A percentile compares a stretch with the other conserved stretches of the same genome.
These are phyloP conservation scores for Meda fulgida DNA, from an alignment of 2,797 vertebrate species.

Conservation along the genomic window DNA sequence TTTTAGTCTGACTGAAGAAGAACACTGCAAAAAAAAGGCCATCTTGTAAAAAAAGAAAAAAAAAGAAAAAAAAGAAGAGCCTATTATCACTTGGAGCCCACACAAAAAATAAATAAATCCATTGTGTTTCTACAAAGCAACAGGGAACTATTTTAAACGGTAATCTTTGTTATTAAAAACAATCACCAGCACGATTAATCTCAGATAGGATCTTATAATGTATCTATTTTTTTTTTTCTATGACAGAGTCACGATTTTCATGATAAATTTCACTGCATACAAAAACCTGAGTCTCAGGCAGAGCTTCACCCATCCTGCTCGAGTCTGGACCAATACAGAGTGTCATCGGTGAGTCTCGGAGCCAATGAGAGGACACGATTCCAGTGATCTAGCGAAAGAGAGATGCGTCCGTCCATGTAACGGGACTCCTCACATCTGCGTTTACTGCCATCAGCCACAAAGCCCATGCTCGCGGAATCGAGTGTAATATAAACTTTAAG, in stretches of 20 bases:
- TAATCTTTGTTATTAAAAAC: neutral
- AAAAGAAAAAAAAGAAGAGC: neutral
- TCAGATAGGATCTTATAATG: neutral
- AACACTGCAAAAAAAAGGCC: too few species aligned
- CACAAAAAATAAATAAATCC: too few species aligned
- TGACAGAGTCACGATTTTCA: neutral
- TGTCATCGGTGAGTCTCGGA: neutral
- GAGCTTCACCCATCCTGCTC: neutral
- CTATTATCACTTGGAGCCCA: neutral
- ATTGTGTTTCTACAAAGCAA: too few species aligned
- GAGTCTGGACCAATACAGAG: constrained; percentile 19
- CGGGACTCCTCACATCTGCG: constrained; percentile 46
- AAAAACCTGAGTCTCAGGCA: neutral
- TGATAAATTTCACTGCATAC: neutral
- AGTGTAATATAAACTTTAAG: constrained; percentile 22
- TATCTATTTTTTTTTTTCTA: neutral
- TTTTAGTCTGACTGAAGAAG: too few species aligned
- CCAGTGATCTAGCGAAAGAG: neutral
- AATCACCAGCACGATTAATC: neutral
- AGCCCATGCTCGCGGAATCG: constrained; percentile 8
- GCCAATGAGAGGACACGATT: constrained; percentile 22
- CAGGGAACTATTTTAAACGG: neutral
- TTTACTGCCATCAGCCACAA: constrained; percentile 33
- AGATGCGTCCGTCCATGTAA: constrained; percentile 38
- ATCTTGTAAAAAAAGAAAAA: too few species aligned